Evolutionary conservation across 2,888 invertebrate species (phyloP).

Genomic region (Epirrhoe tristata): DNA sequence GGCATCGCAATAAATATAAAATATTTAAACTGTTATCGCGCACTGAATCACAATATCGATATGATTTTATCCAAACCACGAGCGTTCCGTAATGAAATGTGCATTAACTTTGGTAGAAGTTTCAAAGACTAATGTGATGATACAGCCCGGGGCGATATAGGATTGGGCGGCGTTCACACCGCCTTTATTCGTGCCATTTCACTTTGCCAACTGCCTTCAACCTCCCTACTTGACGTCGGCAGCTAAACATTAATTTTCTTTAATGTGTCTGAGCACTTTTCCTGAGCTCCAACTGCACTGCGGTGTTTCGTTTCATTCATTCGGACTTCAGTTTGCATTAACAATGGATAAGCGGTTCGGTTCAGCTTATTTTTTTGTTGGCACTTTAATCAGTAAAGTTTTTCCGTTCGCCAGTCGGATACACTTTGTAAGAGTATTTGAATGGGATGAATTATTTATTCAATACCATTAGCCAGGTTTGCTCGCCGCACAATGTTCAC

Average conservation of each 20-base stretch:
- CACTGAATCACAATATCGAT: slow-evolving; percentile 46
- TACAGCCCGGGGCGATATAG: slow-evolving; percentile 68
- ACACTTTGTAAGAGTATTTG: slow-evolving; percentile 62
- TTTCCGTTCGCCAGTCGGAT: slow-evolving; percentile 54
- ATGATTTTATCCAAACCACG: slow-evolving; percentile 50
- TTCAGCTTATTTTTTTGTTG: slow-evolving; percentile 71
- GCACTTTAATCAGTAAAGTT: slow-evolving; percentile 78
- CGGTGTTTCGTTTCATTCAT: slow-evolving; percentile 83
- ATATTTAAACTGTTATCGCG: slow-evolving; percentile 54
- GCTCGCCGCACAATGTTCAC: slow-evolving; percentile 35
- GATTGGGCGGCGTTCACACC: slow-evolving; percentile 70
- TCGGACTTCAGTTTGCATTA: slow-evolving; percentile 75
- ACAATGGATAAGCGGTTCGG: slow-evolving; percentile 75
- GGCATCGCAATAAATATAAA: slow-evolving; percentile 52
- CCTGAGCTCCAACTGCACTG: slow-evolving; percentile 79
- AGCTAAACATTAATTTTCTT: slow-evolving; percentile 85
- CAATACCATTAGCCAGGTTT: slow-evolving; percentile 47
- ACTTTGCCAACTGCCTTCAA: slow-evolving; percentile 79
- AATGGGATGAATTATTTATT: slow-evolving; percentile 60
- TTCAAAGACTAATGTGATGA: slow-evolving; percentile 69
- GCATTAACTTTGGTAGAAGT: slow-evolving; percentile 63
- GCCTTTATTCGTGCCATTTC: slow-evolving; percentile 79
- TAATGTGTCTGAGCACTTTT: slow-evolving; percentile 85
- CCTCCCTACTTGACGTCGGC: slow-evolving; percentile 79
- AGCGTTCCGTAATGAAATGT: slow-evolving; percentile 62